Base-by-base conservation (phyloP, 1,140 invertebrate species). In the Zaprionus taronus region DNA sequence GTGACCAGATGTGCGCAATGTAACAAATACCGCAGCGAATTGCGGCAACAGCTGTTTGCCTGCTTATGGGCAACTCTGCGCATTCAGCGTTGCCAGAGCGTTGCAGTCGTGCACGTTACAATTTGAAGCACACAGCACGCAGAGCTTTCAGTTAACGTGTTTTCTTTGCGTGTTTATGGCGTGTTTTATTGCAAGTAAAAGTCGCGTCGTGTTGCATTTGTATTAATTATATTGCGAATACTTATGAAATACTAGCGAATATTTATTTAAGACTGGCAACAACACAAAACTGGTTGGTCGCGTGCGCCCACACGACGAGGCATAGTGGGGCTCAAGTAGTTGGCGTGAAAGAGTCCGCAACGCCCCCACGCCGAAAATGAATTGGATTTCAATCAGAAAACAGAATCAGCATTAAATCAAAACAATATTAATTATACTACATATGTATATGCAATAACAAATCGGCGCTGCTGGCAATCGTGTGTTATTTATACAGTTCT, bases 241-340 rank as follows among this genome's bases (percentile, higher is more conserved):
- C 36, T 38, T 57, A 24, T 55, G 47, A 65, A 65, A 66, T 66
- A 44, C 34, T 2, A 47, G 41, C 67, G n/a, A 76, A 61, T 72
- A 77, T 77, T 73, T 71, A 73, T 77, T 73, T 58, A 36, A 77
- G 67, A 3, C 72, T 49, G 57, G 55, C 69, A 47, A 77, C 41
- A 57, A 17, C 14, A 41, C 15, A 41, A 38, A 38, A 47, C n/a
- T n/a, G n/a, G n/a, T 62, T 53, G 34, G 55, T 77, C 68, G 55
- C 61, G 55, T 57, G 55, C 63, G 62, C 63, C 69, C 70, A 75
- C 67, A 64, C 66, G 17, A 34, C 31, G 22, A 4, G 12, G 34
- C 58, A 67, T 17, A 28, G 31, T 53, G 38, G 47, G 38, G 36
- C 70, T 72, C 63, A 72, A 38, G 17, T 63, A 36, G 56, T n/a